phyloP scores from a whole-genome alignment of 2,113 vertebrate species.

The Dasyornis broadbenti region DNA sequence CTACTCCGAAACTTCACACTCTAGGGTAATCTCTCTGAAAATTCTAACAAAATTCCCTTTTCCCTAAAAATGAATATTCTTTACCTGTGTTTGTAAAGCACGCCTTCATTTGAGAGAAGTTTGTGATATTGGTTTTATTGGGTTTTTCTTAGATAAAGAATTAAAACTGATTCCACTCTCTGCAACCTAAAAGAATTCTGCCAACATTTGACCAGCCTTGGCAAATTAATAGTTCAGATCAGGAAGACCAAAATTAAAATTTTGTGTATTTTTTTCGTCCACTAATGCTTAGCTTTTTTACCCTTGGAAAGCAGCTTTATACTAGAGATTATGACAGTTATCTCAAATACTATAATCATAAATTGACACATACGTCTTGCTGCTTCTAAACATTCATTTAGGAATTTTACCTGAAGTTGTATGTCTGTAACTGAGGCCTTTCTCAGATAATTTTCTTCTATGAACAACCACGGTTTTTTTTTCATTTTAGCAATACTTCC shows the following conservation, averaged over 20 bases:
- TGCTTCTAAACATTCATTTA: neutral
- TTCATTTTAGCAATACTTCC: slow-evolving; percentile 92
- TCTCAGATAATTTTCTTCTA: neutral
- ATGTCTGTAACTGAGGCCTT: neutral
- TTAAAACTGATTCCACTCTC: neutral
- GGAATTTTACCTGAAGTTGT: neutral
- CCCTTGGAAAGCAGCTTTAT: neutral
- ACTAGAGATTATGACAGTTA: neutral
- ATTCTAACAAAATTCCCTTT: neutral
- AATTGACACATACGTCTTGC: neutral
- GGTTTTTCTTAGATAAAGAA: neutral
- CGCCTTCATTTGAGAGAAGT: neutral
- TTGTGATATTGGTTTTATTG: neutral
- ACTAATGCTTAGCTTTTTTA: neutral
- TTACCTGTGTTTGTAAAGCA: neutral
- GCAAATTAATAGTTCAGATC: neutral
- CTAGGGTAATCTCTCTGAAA: neutral
- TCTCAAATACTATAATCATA: neutral
- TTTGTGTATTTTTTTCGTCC: neutral
- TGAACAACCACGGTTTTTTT: neutral
- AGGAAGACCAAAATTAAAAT: neutral
- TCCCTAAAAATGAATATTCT: neutral
- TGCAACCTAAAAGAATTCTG: neutral
- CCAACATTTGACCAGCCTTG: neutral
- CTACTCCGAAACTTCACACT: neutral